Evolutionary conservation across 2,888 invertebrate genomes (phyloP).

Genomic region (Acleris cristana): DNA sequence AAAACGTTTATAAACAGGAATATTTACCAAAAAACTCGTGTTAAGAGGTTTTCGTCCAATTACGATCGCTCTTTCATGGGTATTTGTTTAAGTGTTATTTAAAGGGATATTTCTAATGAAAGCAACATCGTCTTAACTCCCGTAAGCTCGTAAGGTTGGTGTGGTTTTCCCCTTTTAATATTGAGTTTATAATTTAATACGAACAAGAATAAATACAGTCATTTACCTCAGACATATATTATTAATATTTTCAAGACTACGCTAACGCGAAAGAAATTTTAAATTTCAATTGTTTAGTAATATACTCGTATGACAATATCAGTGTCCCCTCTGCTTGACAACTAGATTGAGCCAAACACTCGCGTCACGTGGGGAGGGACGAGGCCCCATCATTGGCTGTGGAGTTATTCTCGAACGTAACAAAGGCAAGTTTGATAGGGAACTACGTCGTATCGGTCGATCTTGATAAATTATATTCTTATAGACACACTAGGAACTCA

Average conservation of each 20-base stretch:
- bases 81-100: too few species aligned
- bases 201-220: not conserved
- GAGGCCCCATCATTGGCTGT: constrained; percentile 69
- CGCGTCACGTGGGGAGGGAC: constrained; percentile 70
- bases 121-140: too few species aligned
- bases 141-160: too few species aligned
- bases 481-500: too few species aligned
- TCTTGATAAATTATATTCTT: too few species aligned
- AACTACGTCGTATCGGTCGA: too few species aligned
- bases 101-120: too few species aligned
- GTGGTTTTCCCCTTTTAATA: too few species aligned
- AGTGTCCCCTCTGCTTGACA: constrained; percentile 3
- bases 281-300: constrained; percentile 8
- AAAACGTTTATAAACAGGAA: not conserved
- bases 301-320: constrained; percentile 3
- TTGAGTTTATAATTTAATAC: not conserved
- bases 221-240: not conserved
- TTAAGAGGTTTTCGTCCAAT: not conserved
- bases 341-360: constrained; percentile 25
- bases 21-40: not conserved
- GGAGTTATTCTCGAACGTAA: too few species aligned
- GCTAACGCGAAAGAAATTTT: not conserved
- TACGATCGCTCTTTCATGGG: too few species aligned
- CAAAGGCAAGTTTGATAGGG: too few species aligned
- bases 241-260: too few species aligned